phyloP scores from a whole-genome alignment of 2,797 vertebrate species.

The Garrulus glandarius region DNA sequence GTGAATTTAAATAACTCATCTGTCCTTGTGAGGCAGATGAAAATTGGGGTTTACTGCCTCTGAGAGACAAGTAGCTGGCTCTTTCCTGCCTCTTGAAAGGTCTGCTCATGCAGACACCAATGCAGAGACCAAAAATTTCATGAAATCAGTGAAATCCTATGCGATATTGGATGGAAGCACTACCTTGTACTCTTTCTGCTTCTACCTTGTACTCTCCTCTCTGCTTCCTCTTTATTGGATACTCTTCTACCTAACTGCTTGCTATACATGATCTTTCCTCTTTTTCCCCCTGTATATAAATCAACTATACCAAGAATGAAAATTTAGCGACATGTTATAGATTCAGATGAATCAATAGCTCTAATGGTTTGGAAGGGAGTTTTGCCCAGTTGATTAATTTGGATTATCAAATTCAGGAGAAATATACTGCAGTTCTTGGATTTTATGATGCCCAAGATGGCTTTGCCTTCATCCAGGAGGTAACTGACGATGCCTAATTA shows the following conservation, averaged over 20 bases:
- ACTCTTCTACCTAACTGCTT: background rate
- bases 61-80: background rate
- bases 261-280: background rate
- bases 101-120: background rate
- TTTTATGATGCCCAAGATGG: constrained; percentile 28
- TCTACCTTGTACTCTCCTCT: background rate
- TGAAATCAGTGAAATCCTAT: background rate
- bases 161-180: background rate
- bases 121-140: background rate
- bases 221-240: background rate
- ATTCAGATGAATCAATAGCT: constrained; percentile 15
- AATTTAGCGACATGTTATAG: background rate
- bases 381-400: constrained; percentile 19
- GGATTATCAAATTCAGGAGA: constrained; percentile 25
- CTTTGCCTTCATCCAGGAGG: constrained; percentile 15
- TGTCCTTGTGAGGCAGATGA: background rate
- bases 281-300: background rate
- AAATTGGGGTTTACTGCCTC: background rate
- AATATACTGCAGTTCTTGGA: background rate
- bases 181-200: background rate
- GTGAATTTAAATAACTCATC: background rate
- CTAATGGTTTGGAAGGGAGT: constrained; percentile 1
- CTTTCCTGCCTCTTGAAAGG: background rate
- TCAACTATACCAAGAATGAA: background rate
- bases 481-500: constrained; percentile 36